These are phyloP conservation scores for Mythimna vitellina DNA, from an alignment of 2,888 invertebrate genomes.

Conservation along the genomic window DNA sequence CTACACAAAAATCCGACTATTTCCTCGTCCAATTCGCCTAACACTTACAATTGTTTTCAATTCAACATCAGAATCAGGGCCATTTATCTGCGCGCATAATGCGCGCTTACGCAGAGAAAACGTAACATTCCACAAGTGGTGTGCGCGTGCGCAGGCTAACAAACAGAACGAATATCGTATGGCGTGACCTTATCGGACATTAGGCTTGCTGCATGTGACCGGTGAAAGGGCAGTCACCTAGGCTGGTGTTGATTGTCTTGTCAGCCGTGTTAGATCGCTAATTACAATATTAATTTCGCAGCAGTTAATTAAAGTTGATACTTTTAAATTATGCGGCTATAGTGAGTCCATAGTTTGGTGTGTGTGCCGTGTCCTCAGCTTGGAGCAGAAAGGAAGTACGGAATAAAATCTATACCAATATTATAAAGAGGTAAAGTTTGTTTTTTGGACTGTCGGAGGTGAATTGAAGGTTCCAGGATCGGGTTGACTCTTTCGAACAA, in stretches of 20 bases:
- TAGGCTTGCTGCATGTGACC: constrained; percentile 44
- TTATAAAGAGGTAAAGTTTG: too few relatives aligned
- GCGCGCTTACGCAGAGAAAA: constrained; percentile 76
- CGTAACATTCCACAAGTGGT: constrained; percentile 77
- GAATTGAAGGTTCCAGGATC: too few relatives aligned
- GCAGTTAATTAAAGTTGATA: neutral
- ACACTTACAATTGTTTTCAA: constrained; percentile 22
- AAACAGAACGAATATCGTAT: constrained; percentile 75
- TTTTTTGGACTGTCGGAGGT: too few relatives aligned
- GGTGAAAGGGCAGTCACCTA: constrained; percentile 60
- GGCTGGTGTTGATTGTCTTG: constrained; percentile 44
- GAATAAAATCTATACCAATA: too few relatives aligned
- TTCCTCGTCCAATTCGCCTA: constrained; percentile 16
- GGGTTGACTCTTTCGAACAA: too few relatives aligned
- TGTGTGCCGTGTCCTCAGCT: neutral
- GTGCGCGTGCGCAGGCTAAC: constrained; percentile 78
- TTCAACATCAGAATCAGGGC: constrained; percentile 36
- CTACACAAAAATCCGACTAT: neutral
- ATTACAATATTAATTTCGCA: constrained; percentile 31
- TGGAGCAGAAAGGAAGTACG: neutral
- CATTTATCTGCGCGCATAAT: constrained; percentile 54
- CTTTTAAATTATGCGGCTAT: neutral
- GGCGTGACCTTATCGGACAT: constrained; percentile 76
- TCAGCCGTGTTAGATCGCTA: constrained; percentile 17
- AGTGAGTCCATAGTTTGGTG: neutral